Evolutionary conservation across 2,797 vertebrate species (phyloP), one percentile per base, ranked within the genome.

Genomic region (Merluccius polli): DNA sequence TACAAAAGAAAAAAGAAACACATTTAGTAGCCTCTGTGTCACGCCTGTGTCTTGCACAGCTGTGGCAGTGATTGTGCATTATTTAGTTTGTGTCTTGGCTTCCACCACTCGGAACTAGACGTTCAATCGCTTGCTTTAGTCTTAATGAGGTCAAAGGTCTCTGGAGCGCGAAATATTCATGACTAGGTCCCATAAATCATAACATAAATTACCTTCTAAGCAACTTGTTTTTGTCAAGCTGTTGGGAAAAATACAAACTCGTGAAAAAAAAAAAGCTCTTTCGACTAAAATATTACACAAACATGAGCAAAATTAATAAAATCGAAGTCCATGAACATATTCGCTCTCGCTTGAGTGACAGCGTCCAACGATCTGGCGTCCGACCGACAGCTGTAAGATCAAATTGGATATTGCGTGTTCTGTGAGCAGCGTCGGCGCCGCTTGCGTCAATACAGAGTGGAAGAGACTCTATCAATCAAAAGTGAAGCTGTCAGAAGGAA

Each of bases 381-480:
- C 27, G 15, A 68, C 65, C 73, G 75, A 73, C 71, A 18, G 78
- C 78, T 77, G 75, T 8, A 35, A 77, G 29, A 78, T 79, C 80
- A 77, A 24, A 70, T 12, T 74, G 80, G 76, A 70, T 75, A 70
- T 32, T n/a, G 11, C 74, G 72, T 38, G 36, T 73, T 71, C 72
- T 36, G 69, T 59, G 52, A n/a, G 52, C 24, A 21, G 72, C 33
- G 13, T n/a, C 29, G 5, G 75, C 75, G 63, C 76, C 30, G 1
- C 41, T 48, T 9, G 0, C 27, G 72, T 78, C 73, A 69, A 75
- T 69, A 27, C n/a, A 77, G 73, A 79, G 72, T 32, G 59, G 63
- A 71, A 72, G 70, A 41, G 63, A 30, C 68, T 77, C 48, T 78
- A 76, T 87, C 75, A 82, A 80, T 89, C 86, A 88, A 83, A 85